Evolutionary conservation across 1,140 invertebrate species (phyloP), one percentile per base, ranked within the genome.

Genomic region (Potamilus streckersoni): DNA sequence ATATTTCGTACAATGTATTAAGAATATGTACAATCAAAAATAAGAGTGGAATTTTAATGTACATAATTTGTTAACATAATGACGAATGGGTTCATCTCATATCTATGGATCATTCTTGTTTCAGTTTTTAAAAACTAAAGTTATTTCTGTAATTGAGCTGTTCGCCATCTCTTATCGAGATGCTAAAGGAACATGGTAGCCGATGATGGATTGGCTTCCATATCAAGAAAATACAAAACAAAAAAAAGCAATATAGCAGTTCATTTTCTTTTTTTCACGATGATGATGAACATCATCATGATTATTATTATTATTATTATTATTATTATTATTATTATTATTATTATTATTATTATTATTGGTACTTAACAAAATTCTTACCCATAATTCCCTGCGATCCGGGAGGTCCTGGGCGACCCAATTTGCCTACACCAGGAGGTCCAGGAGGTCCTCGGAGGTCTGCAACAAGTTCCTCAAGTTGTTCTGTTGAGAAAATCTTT

Each of bases 1-100:
- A 81, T 80, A 81, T 72, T 80, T 81, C 65, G 93, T 93, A 66
- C 94, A 82, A 87, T 95, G 94, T 69, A 91, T 91, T 84, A 94
- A 95, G 38, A 49, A 49, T 49, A 49, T 49, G 11, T 11, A 49
- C 27, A 31, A 31, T 31, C 1, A 31, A 31, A 49, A 49, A 49
- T 6, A 6, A 11, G 11, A 49, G 38, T 49, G 38, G 11, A 49
- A 49, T 5, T 49, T 6, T 49, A 49, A 49, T 49, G 4, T 0
- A 8, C 11, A 8, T 49, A 49, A 49, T 49, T 49, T 49, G 11
- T 8, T 6, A 49, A 49, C 38, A 11, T 11, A 49, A 49, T 49
- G 38, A 49, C 6, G 5, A 8, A 49, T 49, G 38, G 38, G 38
- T 49, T 49, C 6, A 49, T 8, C 38, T 6, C 38, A 49, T 6